Percentiles rank a stretch among this genome's conserved stretches.
Conservation (phyloP, 2,888 invertebrate species). For the Gastrophysa polygoni region DNA sequence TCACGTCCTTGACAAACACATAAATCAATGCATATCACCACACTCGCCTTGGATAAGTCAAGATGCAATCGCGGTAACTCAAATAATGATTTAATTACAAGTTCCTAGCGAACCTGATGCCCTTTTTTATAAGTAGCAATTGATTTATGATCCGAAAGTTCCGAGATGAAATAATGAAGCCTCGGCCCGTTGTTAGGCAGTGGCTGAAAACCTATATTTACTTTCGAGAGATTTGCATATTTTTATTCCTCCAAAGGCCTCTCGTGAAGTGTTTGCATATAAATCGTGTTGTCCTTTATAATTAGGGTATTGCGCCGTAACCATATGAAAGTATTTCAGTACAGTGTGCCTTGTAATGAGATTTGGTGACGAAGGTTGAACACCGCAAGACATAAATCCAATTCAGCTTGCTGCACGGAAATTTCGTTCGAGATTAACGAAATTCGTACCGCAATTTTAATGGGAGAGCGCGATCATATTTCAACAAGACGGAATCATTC, state of each 20-base stretch:
- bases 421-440: not conserved
- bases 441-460: not conserved
- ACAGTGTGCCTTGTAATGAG: not conserved
- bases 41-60: conserved; percentile 15
- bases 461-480: not conserved
- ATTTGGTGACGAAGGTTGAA: conserved; percentile 1
- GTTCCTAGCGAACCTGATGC: conserved; percentile 22
- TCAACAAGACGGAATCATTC: not conserved
- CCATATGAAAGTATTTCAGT: conserved; percentile 19
- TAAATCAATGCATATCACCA: conserved; percentile 30
- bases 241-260: conserved; percentile 26
- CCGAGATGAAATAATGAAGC: conserved; percentile 30
- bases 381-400: conserved; percentile 1
- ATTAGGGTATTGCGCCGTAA: conserved; percentile 22
- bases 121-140: conserved; percentile 29
- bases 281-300: conserved; percentile 34
- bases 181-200: conserved; percentile 16
- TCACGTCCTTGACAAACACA: conserved; percentile 21
- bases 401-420: not conserved
- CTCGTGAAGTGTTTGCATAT: conserved; percentile 32
- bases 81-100: conserved; percentile 33
- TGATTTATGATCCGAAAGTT: conserved; percentile 29
- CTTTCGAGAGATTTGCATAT: conserved; percentile 25
- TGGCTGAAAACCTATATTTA: conserved; percentile 25
- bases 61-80: conserved; percentile 24